Percentiles rank a stretch among this genome's conserved stretches.
These are phyloP conservation scores for zebrafish (Danio rerio) DNA, from an alignment of 2,113 vertebrate species.

Conservation along the genomic window GRCz12tu NC_133180.1:22568001-22568500, in stretches of 20 bases:
- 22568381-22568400: conserved; percentile 40
- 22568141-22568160: background rate
- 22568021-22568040: too few species aligned
- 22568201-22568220: background rate
- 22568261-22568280: background rate
- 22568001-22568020: too few species aligned
- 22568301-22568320: conserved; percentile 51
- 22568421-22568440: conserved; percentile 47
- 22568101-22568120: background rate
- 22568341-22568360: conserved; percentile 47
- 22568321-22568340: conserved; percentile 30
- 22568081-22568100: background rate
- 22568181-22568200: background rate
- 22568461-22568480: conserved; percentile 29
- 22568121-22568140: background rate
- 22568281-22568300: conserved; percentile 56
- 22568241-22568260: background rate
- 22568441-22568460: conserved; percentile 36
- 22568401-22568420: conserved; percentile 56
- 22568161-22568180: background rate
- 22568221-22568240: background rate
- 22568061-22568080: background rate
- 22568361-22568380: conserved; percentile 36
- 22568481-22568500: conserved; percentile 20
- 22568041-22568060: too few species aligned